These are phyloP conservation scores for Lochmaea crataegi DNA, from an alignment of 2,888 invertebrate genomes.

Conservation along the genomic window DNA sequence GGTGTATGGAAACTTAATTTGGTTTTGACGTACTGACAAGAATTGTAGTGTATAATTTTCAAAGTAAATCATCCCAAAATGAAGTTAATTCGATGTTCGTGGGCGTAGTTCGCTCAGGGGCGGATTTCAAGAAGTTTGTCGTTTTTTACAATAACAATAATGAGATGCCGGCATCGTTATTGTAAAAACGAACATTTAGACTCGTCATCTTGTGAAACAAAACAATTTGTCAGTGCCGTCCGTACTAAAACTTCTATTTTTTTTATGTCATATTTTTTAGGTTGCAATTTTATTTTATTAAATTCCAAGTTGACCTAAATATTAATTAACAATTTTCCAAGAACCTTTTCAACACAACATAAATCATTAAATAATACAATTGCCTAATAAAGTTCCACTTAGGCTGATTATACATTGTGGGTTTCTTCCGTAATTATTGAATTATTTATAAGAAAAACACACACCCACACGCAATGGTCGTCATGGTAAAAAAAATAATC, in stretches of 20 bases:
- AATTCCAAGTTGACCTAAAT: slow-evolving; percentile 12
- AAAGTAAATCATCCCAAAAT: too few species aligned
- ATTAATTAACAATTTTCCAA: slow-evolving; percentile 1
- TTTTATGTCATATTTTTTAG: background rate
- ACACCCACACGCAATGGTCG: background rate
- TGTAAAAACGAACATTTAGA: too few species aligned
- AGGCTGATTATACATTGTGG: slow-evolving; percentile 4
- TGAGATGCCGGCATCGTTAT: too few species aligned
- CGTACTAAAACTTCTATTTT: background rate
- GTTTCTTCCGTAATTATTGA: slow-evolving; percentile 3
- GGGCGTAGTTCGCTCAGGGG: too few species aligned
- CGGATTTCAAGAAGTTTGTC: too few species aligned
- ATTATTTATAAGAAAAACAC: slow-evolving; percentile 11
- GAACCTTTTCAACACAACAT: slow-evolving; percentile 3
- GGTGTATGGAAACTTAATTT: too few species aligned
- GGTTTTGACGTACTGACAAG: too few species aligned
- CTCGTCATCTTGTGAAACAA: too few species aligned
- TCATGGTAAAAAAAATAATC: background rate
- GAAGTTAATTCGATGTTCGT: too few species aligned
- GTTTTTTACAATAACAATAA: too few species aligned
- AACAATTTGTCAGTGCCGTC: too few species aligned
- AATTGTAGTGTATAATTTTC: too few species aligned
- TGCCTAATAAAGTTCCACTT: slow-evolving; percentile 15
- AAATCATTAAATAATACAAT: slow-evolving; percentile 11
- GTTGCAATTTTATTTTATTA: background rate